A percentile compares a stretch with the other conserved stretches of the same genome.
Conservation (phyloP, 1,140 invertebrate genomes). For the Platyura marginata region DNA sequence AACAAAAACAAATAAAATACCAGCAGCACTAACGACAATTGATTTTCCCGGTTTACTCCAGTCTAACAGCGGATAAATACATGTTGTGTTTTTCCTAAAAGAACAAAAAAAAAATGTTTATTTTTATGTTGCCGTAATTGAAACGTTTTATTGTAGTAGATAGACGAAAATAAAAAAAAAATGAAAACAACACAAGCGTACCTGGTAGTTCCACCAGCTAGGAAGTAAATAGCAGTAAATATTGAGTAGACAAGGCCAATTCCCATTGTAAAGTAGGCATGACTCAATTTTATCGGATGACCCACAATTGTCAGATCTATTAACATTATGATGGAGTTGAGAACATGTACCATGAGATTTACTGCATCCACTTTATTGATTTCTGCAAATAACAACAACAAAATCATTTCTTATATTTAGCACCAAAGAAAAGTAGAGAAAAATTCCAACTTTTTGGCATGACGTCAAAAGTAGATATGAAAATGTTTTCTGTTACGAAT, state of each 20-base stretch:
- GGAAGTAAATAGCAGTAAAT: conserved; percentile 45
- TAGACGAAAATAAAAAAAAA: not conserved
- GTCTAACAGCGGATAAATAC: conserved; percentile 39
- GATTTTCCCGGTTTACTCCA: conserved; percentile 35
- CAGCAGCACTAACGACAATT: conserved; percentile 29
- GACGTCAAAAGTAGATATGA: no score
- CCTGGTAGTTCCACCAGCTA: conserved; percentile 31
- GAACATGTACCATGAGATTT: conserved; percentile 42
- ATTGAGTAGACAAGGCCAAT: conserved; percentile 34
- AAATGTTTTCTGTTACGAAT: not conserved
- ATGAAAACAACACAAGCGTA: not conserved
- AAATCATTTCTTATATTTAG: not conserved
- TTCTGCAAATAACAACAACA: conserved; percentile 8
- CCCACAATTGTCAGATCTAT: conserved; percentile 40
- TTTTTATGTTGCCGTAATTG: no score
- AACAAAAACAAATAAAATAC: conserved; percentile 29
- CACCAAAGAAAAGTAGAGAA: not conserved
- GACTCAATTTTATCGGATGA: conserved; percentile 37
- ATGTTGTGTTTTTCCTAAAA: conserved; percentile 27
- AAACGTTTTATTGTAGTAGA: no score
- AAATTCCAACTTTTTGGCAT: no score
- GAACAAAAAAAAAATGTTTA: conserved; percentile 6
- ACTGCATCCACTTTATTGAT: conserved; percentile 29
- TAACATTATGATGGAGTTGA: conserved; percentile 44
- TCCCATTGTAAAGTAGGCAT: conserved; percentile 39